A percentile compares a stretch with the other conserved stretches of the same genome.
These are phyloP conservation scores for Virgularia gustaviana DNA, from an alignment of 92 coral and sea anemone genomes.

Conservation along the genomic window DNA sequence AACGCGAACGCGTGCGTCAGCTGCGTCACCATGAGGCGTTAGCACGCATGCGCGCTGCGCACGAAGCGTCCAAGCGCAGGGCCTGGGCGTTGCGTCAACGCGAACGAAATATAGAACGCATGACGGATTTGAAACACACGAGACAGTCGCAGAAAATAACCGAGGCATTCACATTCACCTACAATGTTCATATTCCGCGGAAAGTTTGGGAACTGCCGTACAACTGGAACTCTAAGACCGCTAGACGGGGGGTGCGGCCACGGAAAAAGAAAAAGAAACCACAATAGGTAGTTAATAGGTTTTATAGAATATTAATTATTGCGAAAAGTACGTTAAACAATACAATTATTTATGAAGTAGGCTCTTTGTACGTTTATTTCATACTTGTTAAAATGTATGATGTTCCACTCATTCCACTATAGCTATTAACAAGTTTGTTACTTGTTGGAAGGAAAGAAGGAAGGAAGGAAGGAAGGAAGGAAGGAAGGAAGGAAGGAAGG, in stretches of 20 bases:
- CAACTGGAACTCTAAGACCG: slow-evolving; percentile 74
- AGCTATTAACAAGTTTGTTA: too few relatives aligned
- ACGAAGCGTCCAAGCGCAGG: slow-evolving; percentile 72
- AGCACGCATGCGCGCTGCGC: slow-evolving; percentile 82
- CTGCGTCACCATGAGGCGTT: slow-evolving; percentile 79
- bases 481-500: too few relatives aligned
- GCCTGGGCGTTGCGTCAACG: slow-evolving; percentile 71
- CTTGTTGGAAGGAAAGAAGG: too few relatives aligned
- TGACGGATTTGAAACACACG: slow-evolving; percentile 61
- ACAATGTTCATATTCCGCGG: slow-evolving; percentile 70
- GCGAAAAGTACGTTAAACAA: too few relatives aligned
- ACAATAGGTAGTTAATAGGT: neutral
- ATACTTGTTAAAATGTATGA: too few relatives aligned
- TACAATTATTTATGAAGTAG: too few relatives aligned
- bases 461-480: too few relatives aligned
- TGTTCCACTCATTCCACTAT: too few relatives aligned
- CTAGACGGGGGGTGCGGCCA: slow-evolving; percentile 49
- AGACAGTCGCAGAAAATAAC: slow-evolving; percentile 73
- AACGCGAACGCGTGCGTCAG: slow-evolving; percentile 72
- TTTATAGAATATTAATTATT: too few relatives aligned
- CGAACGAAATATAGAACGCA: slow-evolving; percentile 67
- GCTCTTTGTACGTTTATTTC: too few relatives aligned
- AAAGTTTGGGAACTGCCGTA: slow-evolving; percentile 82
- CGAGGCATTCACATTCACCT: slow-evolving; percentile 67
- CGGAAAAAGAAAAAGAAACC: slow-evolving; percentile 52